Evolutionary conservation across 2,888 invertebrate genomes (phyloP).

Genomic region (Choreutis nemorana): DNA sequence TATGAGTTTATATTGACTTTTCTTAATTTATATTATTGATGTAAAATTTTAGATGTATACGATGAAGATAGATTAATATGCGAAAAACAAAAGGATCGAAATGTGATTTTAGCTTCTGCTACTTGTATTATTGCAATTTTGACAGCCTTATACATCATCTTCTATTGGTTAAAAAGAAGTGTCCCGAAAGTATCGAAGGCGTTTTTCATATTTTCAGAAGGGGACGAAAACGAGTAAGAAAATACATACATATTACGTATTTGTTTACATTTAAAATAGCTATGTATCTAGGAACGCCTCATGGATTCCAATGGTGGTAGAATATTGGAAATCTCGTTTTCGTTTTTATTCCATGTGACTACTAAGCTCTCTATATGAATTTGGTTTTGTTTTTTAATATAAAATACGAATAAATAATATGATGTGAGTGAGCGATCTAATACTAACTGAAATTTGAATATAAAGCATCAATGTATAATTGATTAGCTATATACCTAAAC

Average conservation of each 20-base stretch:
- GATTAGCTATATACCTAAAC: too few species aligned
- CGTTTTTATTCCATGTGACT: too few species aligned
- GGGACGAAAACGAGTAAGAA: constrained; percentile 45
- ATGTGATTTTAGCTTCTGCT: constrained; percentile 39
- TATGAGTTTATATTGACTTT: constrained; percentile 2
- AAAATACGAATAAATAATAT: too few species aligned
- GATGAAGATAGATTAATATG: constrained; percentile 47
- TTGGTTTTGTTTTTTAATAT: too few species aligned
- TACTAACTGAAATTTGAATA: too few species aligned
- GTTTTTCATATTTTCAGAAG: constrained; percentile 48
- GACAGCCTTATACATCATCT: constrained; percentile 33
- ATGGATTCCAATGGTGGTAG: not conserved
- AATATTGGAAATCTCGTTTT: too few species aligned
- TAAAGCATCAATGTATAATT: too few species aligned
- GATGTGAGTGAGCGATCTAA: too few species aligned
- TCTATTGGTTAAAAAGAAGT: constrained; percentile 51
- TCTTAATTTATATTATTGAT: not conserved
- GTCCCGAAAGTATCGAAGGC: constrained; percentile 50
- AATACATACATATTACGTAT: too few species aligned
- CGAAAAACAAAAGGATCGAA: constrained; percentile 27
- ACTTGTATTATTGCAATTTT: constrained; percentile 37
- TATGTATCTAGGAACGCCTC: not conserved
- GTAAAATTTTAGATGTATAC: constrained; percentile 31
- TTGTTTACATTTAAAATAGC: constrained; percentile 3
- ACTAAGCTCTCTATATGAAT: too few species aligned